These are phyloP conservation scores for Acrocera orbiculus DNA, from an alignment of 2,888 invertebrate species.

Conservation along the genomic window DNA sequence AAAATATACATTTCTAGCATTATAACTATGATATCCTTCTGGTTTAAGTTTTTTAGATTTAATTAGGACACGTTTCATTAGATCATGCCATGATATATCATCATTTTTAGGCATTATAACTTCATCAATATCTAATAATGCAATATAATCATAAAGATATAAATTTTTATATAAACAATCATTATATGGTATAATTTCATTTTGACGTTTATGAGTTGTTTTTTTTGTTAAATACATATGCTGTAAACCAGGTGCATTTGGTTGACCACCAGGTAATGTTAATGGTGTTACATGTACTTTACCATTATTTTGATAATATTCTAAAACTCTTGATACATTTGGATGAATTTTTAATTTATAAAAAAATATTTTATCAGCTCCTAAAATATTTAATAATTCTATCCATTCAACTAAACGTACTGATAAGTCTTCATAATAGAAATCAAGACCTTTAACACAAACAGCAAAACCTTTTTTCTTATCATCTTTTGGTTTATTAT, in stretches of 20 bases:
- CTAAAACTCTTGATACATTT: slow-evolving; percentile 65
- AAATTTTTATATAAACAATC: slow-evolving; percentile 88
- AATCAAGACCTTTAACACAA: slow-evolving; percentile 87
- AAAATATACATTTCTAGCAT: slow-evolving; percentile 84
- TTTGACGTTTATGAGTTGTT: slow-evolving; percentile 82
- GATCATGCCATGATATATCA: slow-evolving; percentile 48
- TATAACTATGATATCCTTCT: slow-evolving; percentile 46
- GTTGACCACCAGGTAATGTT: slow-evolving; percentile 75
- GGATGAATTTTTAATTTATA: slow-evolving; percentile 85
- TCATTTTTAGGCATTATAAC: slow-evolving; percentile 77
- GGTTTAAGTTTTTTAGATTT: slow-evolving; percentile 49
- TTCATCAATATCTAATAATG: slow-evolving; percentile 86
- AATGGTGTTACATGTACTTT: slow-evolving; percentile 60
- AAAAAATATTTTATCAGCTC: slow-evolving; percentile 81
- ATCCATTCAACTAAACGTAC: slow-evolving; percentile 88
- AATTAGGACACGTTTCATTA: slow-evolving; percentile 54
- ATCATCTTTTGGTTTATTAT: slow-evolving; percentile 47
- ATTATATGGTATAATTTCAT: slow-evolving; percentile 91
- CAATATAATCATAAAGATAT: slow-evolving; percentile 76
- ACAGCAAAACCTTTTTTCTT: slow-evolving; percentile 69
- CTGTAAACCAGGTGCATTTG: slow-evolving; percentile 74
- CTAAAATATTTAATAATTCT: slow-evolving; percentile 66
- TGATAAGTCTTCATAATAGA: slow-evolving; percentile 77
- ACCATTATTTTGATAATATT: slow-evolving; percentile 45
- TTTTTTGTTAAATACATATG: slow-evolving; percentile 80